Percentiles rank a stretch among this genome's conserved stretches.
phyloP scores from a whole-genome alignment of 2,888 invertebrate genomes.

The Acanthosepion lycidas region DNA sequence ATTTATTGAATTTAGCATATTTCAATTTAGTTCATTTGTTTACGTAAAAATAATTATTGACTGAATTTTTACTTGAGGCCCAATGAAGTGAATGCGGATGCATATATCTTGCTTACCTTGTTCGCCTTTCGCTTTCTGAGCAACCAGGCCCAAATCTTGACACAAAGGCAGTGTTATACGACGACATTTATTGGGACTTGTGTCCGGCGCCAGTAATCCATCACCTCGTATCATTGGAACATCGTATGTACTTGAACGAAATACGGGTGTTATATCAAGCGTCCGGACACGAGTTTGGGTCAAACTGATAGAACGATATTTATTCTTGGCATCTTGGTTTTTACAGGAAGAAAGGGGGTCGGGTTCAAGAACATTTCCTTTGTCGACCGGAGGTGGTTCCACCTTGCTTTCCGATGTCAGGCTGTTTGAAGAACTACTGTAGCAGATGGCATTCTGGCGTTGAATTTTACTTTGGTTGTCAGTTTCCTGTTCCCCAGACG shows the following conservation, averaged over 20 bases:
- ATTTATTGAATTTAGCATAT: no score
- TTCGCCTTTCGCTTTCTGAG: constrained; percentile 47
- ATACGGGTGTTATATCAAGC: constrained; percentile 1
- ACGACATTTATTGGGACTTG: constrained; percentile 52
- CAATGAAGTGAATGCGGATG: no score
- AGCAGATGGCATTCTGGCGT: constrained; percentile 55
- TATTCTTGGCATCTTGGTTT: neutral
- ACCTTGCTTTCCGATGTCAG: constrained; percentile 55
- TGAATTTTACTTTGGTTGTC: constrained; percentile 49
- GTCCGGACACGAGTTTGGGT: neutral
- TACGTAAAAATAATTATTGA: no score
- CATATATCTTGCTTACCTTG: neutral
- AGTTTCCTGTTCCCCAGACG: neutral
- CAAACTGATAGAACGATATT: constrained; percentile 39
- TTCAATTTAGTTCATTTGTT: no score
- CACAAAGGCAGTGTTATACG: constrained; percentile 56
- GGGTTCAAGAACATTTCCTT: neutral
- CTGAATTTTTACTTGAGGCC: no score
- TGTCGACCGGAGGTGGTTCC: constrained; percentile 38
- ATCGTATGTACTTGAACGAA: neutral
- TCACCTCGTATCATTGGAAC: constrained; percentile 40
- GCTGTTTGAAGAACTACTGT: constrained; percentile 60
- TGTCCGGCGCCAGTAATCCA: constrained; percentile 54
- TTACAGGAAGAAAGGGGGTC: neutral
- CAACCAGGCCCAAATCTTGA: constrained; percentile 51